These are phyloP conservation scores for Acanthurus leucopareius DNA, from an alignment of 2,797 vertebrate species.

Conservation along the genomic window DNA sequence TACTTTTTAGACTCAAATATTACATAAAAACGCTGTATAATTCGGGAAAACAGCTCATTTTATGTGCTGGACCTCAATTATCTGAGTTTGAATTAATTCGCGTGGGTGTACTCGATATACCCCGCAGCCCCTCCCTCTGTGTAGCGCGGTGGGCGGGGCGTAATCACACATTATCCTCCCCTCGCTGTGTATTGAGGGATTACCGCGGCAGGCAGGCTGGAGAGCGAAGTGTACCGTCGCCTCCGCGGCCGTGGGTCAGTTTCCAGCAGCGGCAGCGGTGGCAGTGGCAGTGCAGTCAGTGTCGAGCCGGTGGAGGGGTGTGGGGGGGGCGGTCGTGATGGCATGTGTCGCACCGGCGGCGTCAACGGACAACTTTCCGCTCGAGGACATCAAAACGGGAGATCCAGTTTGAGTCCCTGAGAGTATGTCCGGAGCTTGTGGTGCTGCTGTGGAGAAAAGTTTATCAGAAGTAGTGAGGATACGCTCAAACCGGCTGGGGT, in stretches of 20 bases:
- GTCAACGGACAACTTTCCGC: constrained; percentile 18
- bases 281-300: not conserved
- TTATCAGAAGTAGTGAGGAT: constrained; percentile 68
- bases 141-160: constrained; percentile 70
- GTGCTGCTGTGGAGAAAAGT: constrained; percentile 78
- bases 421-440: constrained; percentile 76
- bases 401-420: constrained; percentile 31
- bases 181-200: constrained; percentile 32
- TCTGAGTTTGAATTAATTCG: constrained; percentile 32
- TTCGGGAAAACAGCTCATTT: no score
- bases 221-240: not conserved
- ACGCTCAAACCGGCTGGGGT: constrained; percentile 41
- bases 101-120: constrained; percentile 60
- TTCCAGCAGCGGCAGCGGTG: constrained; percentile 13
- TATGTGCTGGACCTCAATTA: not conserved
- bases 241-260: not conserved
- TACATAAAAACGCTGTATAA: no score
- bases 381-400: constrained; percentile 8
- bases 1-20: no score
- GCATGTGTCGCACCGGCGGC: constrained; percentile 6
- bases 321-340: constrained; percentile 22
- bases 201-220: constrained; percentile 37
- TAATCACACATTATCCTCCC: constrained; percentile 36
- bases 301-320: no score
- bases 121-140: constrained; percentile 56